Evolutionary conservation across 2,113 vertebrate species (phyloP), one percentile per base, ranked within the genome.

Genomic region (Rhabdomys dilectus): DNA sequence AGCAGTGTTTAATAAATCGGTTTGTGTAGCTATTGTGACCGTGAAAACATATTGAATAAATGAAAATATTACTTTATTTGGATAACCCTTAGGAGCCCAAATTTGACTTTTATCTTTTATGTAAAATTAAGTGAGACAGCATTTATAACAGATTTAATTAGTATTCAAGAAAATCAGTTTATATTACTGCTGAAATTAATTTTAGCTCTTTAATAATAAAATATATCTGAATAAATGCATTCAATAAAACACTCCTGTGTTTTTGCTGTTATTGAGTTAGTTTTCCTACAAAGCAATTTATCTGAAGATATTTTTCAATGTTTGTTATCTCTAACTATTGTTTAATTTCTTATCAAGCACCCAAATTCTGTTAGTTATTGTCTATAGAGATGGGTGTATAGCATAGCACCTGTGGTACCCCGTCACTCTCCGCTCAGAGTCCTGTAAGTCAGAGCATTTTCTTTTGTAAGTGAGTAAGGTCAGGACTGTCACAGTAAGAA

Each of bases 131-230:
- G 17, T 39, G 45, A 91, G 80, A 64, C 0, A 92, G 31, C 11
- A 92, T 16, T 22, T 53, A 82, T 9, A 24, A 24, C 15, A 39
- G 48, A 3, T 62, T 51, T 85, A 10, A 78, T 84, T 66, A 77
- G 16, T 22, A 16, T 64, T 64, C 15, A 94, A 70, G 91, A 91
- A 34, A n/a, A 91, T 80, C 48, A 24, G 26, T 53, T 58, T 85
- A 70, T 86, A 53, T 92, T 82, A 58, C 29, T 81, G 26, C n/a
- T 97, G 17, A 96, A 86, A 62, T 94, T 81, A 87, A 94, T 86
- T 86, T 80, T 1, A 94, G 11, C 5, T 88, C 12, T 31, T 94
- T 85, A 93, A 80, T 82, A 80, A 81, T 91, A 90, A 81, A 92
- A 86, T 48, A 76, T 56, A 73, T 88, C 13, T 51, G 81, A 92